Percentiles rank a stretch among this genome's conserved stretches.
These are phyloP conservation scores for Schizaphis graminum DNA, from an alignment of 2,888 invertebrate species.

Conservation along the genomic window DNA sequence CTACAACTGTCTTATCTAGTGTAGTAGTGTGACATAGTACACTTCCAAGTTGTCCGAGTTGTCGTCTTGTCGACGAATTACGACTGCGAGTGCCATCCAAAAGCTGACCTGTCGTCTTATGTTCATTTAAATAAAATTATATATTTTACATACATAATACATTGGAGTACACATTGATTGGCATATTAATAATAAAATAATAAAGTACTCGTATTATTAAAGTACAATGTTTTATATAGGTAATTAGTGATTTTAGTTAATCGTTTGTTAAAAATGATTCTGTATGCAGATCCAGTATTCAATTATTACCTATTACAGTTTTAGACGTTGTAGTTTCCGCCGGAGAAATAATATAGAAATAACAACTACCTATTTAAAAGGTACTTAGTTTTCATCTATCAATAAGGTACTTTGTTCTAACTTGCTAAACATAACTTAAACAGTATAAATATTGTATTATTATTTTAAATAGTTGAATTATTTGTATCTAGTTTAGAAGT, in stretches of 20 bases:
- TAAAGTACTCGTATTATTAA: background rate
- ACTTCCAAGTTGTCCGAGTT: too few species aligned
- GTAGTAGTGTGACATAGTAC: too few species aligned
- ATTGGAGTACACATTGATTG: background rate
- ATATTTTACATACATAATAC: background rate
- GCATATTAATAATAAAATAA: background rate
- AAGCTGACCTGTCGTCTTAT: too few species aligned
- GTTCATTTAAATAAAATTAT: too few species aligned
- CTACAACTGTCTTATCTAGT: too few species aligned
- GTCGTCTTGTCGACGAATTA: too few species aligned
- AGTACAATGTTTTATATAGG: background rate
- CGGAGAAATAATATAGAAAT: background rate
- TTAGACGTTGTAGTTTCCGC: too few species aligned
- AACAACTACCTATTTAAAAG: background rate
- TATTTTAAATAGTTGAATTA: background rate
- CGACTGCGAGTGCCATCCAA: too few species aligned
- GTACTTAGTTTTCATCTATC: background rate
- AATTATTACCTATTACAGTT: background rate
- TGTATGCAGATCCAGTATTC: background rate
- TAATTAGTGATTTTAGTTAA: background rate
- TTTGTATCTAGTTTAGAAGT: background rate
- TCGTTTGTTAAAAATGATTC: background rate
- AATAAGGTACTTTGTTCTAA: background rate
- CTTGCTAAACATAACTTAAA: background rate
- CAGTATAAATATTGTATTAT: background rate